phyloP scores from a whole-genome alignment of 2,888 invertebrate genomes.

The Oligia fasciuncula region DNA sequence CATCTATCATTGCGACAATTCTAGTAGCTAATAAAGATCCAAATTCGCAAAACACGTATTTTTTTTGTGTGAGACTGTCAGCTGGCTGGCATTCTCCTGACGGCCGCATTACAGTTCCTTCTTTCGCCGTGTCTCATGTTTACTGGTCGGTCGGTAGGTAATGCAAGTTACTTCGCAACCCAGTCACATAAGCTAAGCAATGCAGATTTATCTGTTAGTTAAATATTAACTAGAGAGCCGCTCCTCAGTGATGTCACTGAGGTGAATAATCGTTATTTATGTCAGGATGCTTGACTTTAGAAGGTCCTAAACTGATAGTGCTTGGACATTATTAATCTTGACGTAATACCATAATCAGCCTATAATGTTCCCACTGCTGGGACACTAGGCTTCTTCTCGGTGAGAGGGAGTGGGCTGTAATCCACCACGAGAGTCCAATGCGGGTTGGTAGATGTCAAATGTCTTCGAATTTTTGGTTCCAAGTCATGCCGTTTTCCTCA shows the following conservation, averaged over 20 bases:
- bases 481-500: not conserved
- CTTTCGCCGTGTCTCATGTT: not conserved
- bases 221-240: constrained; percentile 25
- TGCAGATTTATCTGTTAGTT: constrained; percentile 47
- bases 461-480: not conserved
- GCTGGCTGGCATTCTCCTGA: not conserved
- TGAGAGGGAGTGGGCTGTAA: not conserved
- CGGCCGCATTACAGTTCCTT: not conserved
- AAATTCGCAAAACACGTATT: not conserved
- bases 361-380: not conserved
- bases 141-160: too few relatives aligned
- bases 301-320: not conserved
- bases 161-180: constrained; percentile 23
- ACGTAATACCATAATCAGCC: not conserved
- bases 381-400: not conserved
- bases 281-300: not conserved
- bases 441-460: not conserved
- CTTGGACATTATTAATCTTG: constrained; percentile 3
- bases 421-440: not conserved
- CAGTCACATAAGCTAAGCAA: constrained; percentile 25
- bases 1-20: not conserved
- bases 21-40: too few relatives aligned
- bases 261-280: constrained; percentile 7
- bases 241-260: constrained; percentile 43
- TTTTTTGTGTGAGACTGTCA: not conserved